Conservation (phyloP, 1,140 invertebrate genomes). For the Saccostrea cuccullata region DNA sequence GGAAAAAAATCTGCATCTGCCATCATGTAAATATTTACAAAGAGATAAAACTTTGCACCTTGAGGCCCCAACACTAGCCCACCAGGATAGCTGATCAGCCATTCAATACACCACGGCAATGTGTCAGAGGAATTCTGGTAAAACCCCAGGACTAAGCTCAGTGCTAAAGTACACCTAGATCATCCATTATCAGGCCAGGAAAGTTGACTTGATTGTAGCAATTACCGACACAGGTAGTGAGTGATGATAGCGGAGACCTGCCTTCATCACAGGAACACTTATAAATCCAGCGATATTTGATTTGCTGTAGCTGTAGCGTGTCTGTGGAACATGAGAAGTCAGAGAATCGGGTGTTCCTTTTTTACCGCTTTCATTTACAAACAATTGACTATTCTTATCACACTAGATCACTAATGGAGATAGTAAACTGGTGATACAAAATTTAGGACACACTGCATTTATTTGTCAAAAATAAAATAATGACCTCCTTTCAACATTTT, state of each 20-base stretch:
- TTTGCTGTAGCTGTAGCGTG: neutral
- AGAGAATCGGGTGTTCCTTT: neutral
- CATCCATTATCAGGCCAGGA: constrained; percentile 8
- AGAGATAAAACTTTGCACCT: constrained; percentile 4
- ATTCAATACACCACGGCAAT: neutral
- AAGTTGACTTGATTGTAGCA: neutral
- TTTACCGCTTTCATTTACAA: neutral
- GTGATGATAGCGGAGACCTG: neutral
- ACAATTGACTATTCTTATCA: neutral
- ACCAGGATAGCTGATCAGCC: neutral
- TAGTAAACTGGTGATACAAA: too few species aligned
- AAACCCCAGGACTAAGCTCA: neutral
- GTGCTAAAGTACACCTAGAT: neutral
- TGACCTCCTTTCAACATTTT: too few species aligned
- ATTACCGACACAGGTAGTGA: constrained; percentile 21
- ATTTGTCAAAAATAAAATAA: too few species aligned
- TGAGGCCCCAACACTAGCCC: neutral
- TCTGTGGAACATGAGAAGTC: neutral
- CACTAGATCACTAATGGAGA: neutral
- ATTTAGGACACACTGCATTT: too few species aligned
- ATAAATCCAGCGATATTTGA: neutral
- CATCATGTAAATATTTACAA: constrained; percentile 34
- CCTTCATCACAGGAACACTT: neutral
- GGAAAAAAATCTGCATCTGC: constrained; percentile 6
- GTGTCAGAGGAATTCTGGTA: neutral